Evolutionary conservation across 2,888 invertebrate genomes (phyloP).

Genomic region (Drosophila macrospina): DNA sequence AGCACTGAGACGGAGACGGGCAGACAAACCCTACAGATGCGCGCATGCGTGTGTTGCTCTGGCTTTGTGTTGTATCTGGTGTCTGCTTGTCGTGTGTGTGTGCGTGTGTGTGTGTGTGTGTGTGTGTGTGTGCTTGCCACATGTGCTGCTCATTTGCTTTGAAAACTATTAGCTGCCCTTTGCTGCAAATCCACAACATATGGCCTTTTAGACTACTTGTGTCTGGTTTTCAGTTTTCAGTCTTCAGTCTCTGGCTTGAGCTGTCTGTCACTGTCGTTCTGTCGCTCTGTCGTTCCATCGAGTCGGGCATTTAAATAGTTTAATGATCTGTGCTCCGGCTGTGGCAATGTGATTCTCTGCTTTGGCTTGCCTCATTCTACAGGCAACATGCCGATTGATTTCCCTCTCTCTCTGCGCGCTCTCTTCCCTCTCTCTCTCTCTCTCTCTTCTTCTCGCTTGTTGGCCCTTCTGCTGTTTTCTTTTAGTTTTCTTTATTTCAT

Average conservation of each 20-base stretch:
- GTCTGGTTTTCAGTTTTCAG: slow-evolving; percentile 42
- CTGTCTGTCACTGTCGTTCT: slow-evolving; percentile 17
- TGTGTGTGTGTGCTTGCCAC: slow-evolving; percentile 64
- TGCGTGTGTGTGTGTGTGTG: slow-evolving; percentile 30
- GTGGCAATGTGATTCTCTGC: slow-evolving; percentile 12
- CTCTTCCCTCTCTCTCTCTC: neutral
- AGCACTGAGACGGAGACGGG: neutral
- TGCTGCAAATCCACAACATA: slow-evolving; percentile 65
- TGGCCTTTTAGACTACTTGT: slow-evolving; percentile 61
- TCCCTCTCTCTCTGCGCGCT: slow-evolving; percentile 43
- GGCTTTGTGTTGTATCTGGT: neutral
- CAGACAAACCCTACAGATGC: slow-evolving; percentile 11
- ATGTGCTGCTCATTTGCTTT: slow-evolving; percentile 79
- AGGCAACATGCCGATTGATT: slow-evolving; percentile 52
- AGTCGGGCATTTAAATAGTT: slow-evolving; percentile 75
- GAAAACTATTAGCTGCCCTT: slow-evolving; percentile 79
- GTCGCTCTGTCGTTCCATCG: slow-evolving; percentile 9
- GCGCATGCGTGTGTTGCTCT: slow-evolving; percentile 28
- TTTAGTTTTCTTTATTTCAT: neutral
- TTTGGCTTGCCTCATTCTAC: slow-evolving; percentile 9
- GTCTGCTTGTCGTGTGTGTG: slow-evolving; percentile 12
- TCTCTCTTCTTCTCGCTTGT: neutral
- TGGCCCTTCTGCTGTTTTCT: slow-evolving; percentile 6
- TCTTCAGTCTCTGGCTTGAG: slow-evolving; percentile 47
- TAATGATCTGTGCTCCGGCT: slow-evolving; percentile 73